Percentiles rank a stretch among this genome's conserved stretches.
Conservation (phyloP, 2,888 invertebrate genomes). For the Cheilosia scutellata region DNA sequence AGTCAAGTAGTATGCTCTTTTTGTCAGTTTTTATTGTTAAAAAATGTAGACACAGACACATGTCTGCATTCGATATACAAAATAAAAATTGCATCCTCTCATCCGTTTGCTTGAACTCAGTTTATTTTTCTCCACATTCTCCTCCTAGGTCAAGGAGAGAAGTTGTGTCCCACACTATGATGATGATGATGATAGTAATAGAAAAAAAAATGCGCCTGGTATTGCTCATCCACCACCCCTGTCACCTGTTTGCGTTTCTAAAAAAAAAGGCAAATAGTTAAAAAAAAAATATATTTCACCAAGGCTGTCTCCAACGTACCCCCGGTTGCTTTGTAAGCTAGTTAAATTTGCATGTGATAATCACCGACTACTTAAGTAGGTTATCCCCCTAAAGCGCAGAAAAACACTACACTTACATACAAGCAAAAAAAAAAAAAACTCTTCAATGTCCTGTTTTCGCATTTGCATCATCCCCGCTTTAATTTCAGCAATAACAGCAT, state of each 20-base stretch:
- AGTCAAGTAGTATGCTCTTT: too few species aligned
- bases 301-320: slow-evolving; percentile 64
- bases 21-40: too few species aligned
- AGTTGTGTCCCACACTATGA: background rate
- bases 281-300: slow-evolving; percentile 23
- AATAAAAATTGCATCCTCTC: slow-evolving; percentile 24
- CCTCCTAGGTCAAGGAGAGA: slow-evolving; percentile 71
- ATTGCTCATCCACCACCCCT: slow-evolving; percentile 29
- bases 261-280: slow-evolving; percentile 29
- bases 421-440: slow-evolving; percentile 16
- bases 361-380: slow-evolving; percentile 74
- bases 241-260: slow-evolving; percentile 71
- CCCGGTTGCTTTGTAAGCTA: slow-evolving; percentile 68
- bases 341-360: slow-evolving; percentile 75
- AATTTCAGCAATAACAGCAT: slow-evolving; percentile 43
- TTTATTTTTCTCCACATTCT: slow-evolving; percentile 23
- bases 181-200: slow-evolving; percentile 29
- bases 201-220: slow-evolving; percentile 18
- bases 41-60: too few species aligned
- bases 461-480: slow-evolving; percentile 59
- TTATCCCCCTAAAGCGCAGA: slow-evolving; percentile 69
- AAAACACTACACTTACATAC: slow-evolving; percentile 37
- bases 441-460: slow-evolving; percentile 64
- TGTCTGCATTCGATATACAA: background rate
- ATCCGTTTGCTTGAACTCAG: slow-evolving; percentile 8